Base-by-base conservation (phyloP, 2,113 vertebrate species). In the Protobothrops flavoviridis region DNA sequence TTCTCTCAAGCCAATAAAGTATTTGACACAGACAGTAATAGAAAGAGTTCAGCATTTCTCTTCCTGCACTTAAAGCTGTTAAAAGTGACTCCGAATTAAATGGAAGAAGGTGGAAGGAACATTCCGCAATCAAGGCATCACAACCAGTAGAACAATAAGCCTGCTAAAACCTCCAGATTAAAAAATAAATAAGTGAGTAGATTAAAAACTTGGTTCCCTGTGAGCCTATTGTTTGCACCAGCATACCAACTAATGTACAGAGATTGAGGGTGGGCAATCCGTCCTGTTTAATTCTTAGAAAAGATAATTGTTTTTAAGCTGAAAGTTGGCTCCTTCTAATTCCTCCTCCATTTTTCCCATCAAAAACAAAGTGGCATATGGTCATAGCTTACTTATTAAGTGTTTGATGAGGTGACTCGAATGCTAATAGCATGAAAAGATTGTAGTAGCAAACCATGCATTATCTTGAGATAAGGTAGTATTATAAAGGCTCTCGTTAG, bases 361-460 rank as follows among this genome's bases (percentile, higher is more conserved):
- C 10, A 61, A 61, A 10, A 52, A 85, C 10, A 33, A 86, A 86
- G 52, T 21, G 93, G 91, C 94, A 93, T 93, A 94, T 95, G 94
- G 93, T 88, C 88, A 81, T 48, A 48, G 87, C 94, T 93, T 93
- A 56, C 89, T 57, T 21, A 81, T 81, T 81, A 39, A 39, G 20
- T 92, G 94, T 94, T 93, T 94, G 94, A 94, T 94, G 93, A 92
- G 93, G 81, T 91, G 89, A 94, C 94, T 90, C 94, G 8, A 1
- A 20, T 94, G 95, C 92, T 4, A 95, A 93, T 93, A 94, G 96
- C 81, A 56, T 94, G 92, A 95, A 89, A 96, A 96, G 94, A 85
- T 95, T 93, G 64, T 1, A 92, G 94, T 94, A 96, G 86, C n/a
- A 26, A 57, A 17, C 94, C 94, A 93, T 93, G 95, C 55, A 0